Conservation (phyloP, 2,888 invertebrate genomes). For the Arrhopalites spinosus region DNA sequence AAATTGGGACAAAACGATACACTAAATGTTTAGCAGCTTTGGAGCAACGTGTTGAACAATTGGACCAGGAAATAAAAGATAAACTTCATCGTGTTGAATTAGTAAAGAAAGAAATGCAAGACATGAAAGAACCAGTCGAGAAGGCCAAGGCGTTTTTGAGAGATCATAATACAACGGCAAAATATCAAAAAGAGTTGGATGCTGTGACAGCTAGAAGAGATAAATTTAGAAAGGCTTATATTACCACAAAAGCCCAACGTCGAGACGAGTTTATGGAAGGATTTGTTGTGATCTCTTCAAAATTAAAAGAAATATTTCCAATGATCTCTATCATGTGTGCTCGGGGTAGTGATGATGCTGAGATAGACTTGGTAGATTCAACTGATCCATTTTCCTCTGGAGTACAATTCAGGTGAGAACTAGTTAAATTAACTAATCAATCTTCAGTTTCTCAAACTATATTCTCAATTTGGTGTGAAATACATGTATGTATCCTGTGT, state of each 20-base stretch:
- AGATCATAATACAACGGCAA: constrained; percentile 43
- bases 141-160: constrained; percentile 60
- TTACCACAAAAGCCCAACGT: constrained; percentile 72
- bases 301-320: constrained; percentile 96
- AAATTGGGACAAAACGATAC: constrained; percentile 87
- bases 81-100: constrained; percentile 83
- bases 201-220: constrained; percentile 78
- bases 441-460: constrained; percentile 3
- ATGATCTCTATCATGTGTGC: constrained; percentile 91
- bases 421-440: too few relatives aligned
- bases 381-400: constrained; percentile 97
- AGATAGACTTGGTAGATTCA: constrained; percentile 90
- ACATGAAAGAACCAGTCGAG: constrained; percentile 64
- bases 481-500: too few relatives aligned
- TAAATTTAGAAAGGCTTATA: constrained; percentile 73
- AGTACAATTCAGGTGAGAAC: constrained; percentile 83
- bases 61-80: constrained; percentile 77
- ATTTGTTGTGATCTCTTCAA: constrained; percentile 82
- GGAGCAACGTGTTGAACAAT: constrained; percentile 71
- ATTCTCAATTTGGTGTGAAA: too few relatives aligned
- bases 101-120: constrained; percentile 79
- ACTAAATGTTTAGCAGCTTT: constrained; percentile 71
- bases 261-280: constrained; percentile 81
- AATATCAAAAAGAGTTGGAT: constrained; percentile 69
- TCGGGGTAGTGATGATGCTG: constrained; percentile 99